Percentiles rank a stretch among this genome's conserved stretches.
Conservation (phyloP, 92 coral and sea anemone species). For the Chrysogorgia sp. region DNA sequence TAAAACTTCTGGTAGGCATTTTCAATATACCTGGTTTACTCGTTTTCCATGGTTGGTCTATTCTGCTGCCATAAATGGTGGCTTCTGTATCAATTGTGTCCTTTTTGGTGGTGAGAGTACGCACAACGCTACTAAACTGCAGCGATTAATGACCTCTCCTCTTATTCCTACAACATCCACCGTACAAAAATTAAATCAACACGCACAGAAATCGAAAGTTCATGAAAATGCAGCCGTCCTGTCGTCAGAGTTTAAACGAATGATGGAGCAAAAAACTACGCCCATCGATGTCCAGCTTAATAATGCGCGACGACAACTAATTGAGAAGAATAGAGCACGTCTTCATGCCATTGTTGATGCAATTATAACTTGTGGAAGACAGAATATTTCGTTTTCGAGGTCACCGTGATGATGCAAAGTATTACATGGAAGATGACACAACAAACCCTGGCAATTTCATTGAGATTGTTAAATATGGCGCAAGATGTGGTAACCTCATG, state of each 20-base stretch:
- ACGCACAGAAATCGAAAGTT: conserved; percentile 38
- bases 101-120: conserved; percentile 48
- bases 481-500: conserved; percentile 39
- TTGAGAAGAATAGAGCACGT: conserved; percentile 36
- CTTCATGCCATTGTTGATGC: conserved; percentile 19
- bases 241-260: conserved; percentile 43
- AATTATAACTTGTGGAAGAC: conserved; percentile 36
- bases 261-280: conserved; percentile 17
- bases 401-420: conserved; percentile 47
- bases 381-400: conserved; percentile 39
- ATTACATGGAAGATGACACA: conserved; percentile 22
- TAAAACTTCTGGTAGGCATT: conserved; percentile 34
- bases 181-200: conserved; percentile 34
- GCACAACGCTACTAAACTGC: conserved; percentile 49
- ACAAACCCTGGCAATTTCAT: conserved; percentile 48
- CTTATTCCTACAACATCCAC: conserved; percentile 32
- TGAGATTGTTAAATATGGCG: conserved; percentile 41
- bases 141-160: conserved; percentile 38
- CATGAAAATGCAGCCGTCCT: conserved; percentile 36
- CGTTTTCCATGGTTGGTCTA: conserved; percentile 55
- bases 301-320: conserved; percentile 15
- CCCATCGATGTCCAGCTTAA: conserved; percentile 42
- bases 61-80: conserved; percentile 48
- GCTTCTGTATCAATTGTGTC: conserved; percentile 46
- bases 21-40: conserved; percentile 36